Base-by-base conservation (phyloP, 1,140 invertebrate species). In the Drosophila asahinai region DNA sequence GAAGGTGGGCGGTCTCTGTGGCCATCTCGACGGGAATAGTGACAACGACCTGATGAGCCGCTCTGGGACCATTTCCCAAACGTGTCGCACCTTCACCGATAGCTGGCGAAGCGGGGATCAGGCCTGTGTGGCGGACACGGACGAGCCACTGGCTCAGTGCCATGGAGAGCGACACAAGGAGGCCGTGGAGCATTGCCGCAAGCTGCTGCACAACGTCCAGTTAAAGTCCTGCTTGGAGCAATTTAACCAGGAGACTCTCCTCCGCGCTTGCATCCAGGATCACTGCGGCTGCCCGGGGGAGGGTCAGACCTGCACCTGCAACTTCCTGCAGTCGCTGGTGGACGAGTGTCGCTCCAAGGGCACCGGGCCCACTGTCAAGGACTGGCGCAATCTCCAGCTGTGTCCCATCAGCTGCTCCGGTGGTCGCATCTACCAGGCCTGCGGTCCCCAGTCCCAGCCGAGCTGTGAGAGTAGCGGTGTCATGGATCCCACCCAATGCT, bases 1-100 rank as follows among this genome's bases (percentile, higher is more conserved):
- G 84, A 95, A 95, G 77, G 97, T 97, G 0, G 94, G 95, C 74
- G 97, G 97, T 43, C 93, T 98, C 0, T 98, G 97, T 90, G 97
- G 97, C 0, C 94, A 93, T 5, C 94, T 97, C 59, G 96, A 98
- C 93, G 96, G 96, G 0, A 93, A 95, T 70, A 84, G 92, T 5
- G 91, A 93, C 4, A 96, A 97, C 86, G 97, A 98, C 92, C 94
- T 97, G 47, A 92, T 93, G 22, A 95, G 93, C 0, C 95, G 94
- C 81, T 95, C 95, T 60, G 95, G 95, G 2, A 92, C 77, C 12
- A 65, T 71, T 8, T 57, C 86, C 19, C 74, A 90, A 58, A 82
- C 87, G 5, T 49, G 77, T 0, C 81, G 76, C 59, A 83, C 83
- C 63, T 92, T 94, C 92, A 61, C 86, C 95, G 96, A 96, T 77